Evolutionary conservation across 2,797 vertebrate species (phyloP).

Genomic region (Sebastes hubbsi): DNA sequence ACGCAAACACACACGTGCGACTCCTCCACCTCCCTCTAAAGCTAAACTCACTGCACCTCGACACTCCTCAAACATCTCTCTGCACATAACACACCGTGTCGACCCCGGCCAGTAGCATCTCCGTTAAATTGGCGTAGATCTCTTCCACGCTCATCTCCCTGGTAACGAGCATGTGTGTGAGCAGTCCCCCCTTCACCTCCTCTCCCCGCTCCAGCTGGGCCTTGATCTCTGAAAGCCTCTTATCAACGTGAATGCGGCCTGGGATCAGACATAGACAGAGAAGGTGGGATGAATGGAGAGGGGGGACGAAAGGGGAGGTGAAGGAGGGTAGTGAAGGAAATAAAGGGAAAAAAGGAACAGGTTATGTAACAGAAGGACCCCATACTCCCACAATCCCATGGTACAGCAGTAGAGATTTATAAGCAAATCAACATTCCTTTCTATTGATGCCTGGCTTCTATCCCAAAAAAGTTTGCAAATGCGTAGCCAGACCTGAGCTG

Average conservation of each 20-base stretch:
- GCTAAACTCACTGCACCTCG: background rate
- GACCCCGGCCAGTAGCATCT: slow-evolving; percentile 95
- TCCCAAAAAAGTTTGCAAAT: background rate
- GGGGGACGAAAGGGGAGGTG: background rate
- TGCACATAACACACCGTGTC: slow-evolving; percentile 83
- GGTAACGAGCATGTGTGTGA: slow-evolving; percentile 88
- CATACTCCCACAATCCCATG: slow-evolving; percentile 42
- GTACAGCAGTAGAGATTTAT: slow-evolving; percentile 39
- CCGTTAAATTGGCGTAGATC: slow-evolving; percentile 93
- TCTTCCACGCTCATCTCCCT: slow-evolving; percentile 91
- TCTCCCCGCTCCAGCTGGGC: slow-evolving; percentile 81
- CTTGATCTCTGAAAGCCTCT: slow-evolving; percentile 85
- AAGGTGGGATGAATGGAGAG: slow-evolving; percentile 21
- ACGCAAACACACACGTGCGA: background rate
- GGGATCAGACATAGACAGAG: slow-evolving; percentile 45
- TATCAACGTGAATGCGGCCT: slow-evolving; percentile 91
- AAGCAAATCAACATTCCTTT: slow-evolving; percentile 56
- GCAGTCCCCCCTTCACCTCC: slow-evolving; percentile 87
- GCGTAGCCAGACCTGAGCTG: background rate
- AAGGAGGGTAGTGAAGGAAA: slow-evolving; percentile 5
- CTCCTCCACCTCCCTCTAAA: slow-evolving; percentile 19
- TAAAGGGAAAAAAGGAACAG: slow-evolving; percentile 1
- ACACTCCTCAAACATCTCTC: slow-evolving; percentile 48
- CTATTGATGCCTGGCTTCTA: slow-evolving; percentile 4
- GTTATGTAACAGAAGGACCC: slow-evolving; percentile 57